Base-by-base conservation (phyloP, 1,140 invertebrate genomes). In the Drosophila takahashii region DNA sequence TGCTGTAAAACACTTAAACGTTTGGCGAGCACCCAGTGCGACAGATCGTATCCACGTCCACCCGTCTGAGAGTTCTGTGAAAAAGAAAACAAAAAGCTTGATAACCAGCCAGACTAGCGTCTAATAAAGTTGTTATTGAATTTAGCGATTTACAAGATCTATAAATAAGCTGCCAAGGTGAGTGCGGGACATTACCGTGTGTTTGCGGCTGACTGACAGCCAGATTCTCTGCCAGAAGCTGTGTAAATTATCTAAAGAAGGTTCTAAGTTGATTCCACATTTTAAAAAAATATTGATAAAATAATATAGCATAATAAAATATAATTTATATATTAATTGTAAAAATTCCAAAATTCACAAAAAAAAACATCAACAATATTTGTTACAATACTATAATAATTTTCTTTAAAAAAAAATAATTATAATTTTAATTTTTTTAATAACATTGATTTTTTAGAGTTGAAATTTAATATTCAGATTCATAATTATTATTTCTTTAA, bases 1-100 rank as follows among this genome's bases (percentile, higher is more conserved):
- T 22, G 44, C 65, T 80, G 77, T 73, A 80, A 81, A 73, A 60
- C 71, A 77, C 77, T 84, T 85, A 84, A 84, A 77, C 72, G 72
- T 44, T 71, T 42, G 57, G 13, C 45, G 77, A 50, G 42, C 60
- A 42, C 29, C 50, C 61, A 39, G 39, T 45, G 27, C 42, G 34
- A 76, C 53, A 79, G 36, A 64, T 44, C 57, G 42, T 75, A 75
- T 75, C 45, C 51, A 50, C 48, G 75, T 75, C 45, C 51, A 50
- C 48, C 52, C 15, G 37, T 60, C 51, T 60, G 50, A 51, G 54
- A 45, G 56, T 42, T 66, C 37, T 29, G 22, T 36, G 8, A 22
- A 15, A 44, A 32, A 60, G 34, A 70, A 36, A 44, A 61, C 51
- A 36, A 44, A 51, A 10, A 66, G 51, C 16, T 52, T 70, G 66